phyloP scores from a whole-genome alignment of 2,797 vertebrate species.

The Sorex maritimensis region DNA sequence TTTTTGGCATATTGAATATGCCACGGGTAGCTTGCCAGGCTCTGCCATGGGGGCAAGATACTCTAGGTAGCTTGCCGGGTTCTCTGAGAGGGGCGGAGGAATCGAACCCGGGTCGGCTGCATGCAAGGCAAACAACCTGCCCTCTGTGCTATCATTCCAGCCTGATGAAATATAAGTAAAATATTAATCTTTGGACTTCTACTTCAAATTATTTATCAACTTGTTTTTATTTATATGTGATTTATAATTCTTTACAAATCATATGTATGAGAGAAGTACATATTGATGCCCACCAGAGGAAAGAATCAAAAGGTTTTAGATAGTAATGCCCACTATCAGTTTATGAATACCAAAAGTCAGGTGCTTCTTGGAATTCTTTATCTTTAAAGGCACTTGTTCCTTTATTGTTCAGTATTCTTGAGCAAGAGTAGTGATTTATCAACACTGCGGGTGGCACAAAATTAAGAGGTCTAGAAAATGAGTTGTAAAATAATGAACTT shows the following conservation, averaged over 20 bases:
- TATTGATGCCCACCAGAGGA: background rate
- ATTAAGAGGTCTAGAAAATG: slow-evolving; percentile 41
- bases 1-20: no score
- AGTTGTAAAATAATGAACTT: background rate
- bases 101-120: no score
- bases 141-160: no score
- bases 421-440: slow-evolving; percentile 55
- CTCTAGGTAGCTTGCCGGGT: no score
- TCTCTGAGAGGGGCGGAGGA: no score
- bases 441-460: slow-evolving; percentile 46
- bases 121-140: no score
- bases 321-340: background rate
- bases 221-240: background rate
- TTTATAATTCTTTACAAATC: background rate
- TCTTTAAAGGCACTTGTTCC: background rate
- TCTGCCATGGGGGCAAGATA: no score
- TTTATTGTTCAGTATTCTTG: slow-evolving; percentile 9
- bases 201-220: background rate
- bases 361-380: background rate
- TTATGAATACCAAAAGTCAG: background rate
- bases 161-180: slow-evolving; percentile 2
- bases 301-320: background rate
- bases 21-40: no score
- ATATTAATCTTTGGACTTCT: slow-evolving; percentile 40
- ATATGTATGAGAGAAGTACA: background rate